Evolutionary conservation across 2,888 invertebrate species (phyloP).

Genomic region (Drosophila kuntzei): DNA sequence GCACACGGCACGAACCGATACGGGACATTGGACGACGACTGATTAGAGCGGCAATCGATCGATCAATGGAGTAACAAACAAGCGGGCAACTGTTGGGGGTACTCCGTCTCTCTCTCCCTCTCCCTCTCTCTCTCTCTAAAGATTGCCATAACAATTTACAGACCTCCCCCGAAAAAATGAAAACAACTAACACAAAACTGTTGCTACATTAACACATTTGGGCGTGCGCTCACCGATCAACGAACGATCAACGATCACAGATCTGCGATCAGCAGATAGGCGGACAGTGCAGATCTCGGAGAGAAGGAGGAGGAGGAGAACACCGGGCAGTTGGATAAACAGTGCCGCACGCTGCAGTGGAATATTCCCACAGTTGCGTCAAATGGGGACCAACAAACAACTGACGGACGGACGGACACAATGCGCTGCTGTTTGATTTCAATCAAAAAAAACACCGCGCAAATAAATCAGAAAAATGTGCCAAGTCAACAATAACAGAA

Average conservation of each 20-base stretch:
- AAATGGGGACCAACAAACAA: constrained; percentile 41
- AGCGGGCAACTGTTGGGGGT: constrained; percentile 5
- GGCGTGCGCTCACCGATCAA: constrained; percentile 51
- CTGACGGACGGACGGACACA: constrained; percentile 27
- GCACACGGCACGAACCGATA: constrained; percentile 37
- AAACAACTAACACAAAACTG: constrained; percentile 55
- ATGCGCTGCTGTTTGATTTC: constrained; percentile 57
- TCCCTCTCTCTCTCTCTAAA: not conserved
- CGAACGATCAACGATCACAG: constrained; percentile 44
- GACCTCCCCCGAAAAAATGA: constrained; percentile 19
- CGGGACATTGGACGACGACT: constrained; percentile 31
- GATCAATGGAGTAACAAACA: constrained; percentile 29
- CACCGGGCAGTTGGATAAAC: constrained; percentile 50
- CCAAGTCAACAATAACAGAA: constrained; percentile 68
- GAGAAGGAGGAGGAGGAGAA: not conserved
- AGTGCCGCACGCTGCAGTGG: constrained; percentile 64
- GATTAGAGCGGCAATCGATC: constrained; percentile 66
- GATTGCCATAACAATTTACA: constrained; percentile 60
- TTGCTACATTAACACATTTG: constrained; percentile 74
- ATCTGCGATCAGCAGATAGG: not conserved
- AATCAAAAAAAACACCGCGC: constrained; percentile 55
- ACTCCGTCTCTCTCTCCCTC: too few relatives aligned
- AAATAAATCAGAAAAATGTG: constrained; percentile 73
- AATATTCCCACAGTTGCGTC: constrained; percentile 75
- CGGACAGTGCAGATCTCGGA: not conserved